Base-by-base conservation (phyloP, 2,113 vertebrate genomes). In the Equus quagga region DNA sequence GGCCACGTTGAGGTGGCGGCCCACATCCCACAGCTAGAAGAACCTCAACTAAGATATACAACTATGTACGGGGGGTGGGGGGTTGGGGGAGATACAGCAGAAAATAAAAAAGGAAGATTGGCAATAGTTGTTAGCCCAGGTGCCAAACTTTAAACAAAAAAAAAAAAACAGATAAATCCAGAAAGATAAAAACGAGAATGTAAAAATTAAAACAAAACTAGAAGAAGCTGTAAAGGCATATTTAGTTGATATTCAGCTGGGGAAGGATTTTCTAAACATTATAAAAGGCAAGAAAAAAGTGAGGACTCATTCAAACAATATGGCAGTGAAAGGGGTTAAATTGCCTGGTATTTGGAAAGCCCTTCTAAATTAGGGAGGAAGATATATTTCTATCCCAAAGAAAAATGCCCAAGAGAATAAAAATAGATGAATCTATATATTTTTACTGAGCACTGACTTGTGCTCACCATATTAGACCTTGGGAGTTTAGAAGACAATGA, bases 201-300 rank as follows among this genome's bases (percentile, higher is more conserved):
- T 46, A 41, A 94, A 91, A 76, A n/a, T 41, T 90, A 2, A 83
- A 86, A 88, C 7, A 93, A 87, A 95, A 51, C 12, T 82, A 73
- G 10, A 75, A 75, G 41, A 89, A 80, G 44, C 3, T 69, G 0
- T 58, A 86, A 79, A n/a, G 18, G 28, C 31, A 70, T 70, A 46
- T 67, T n/a, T 65, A 70, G 69, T 8, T 72, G 54, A 15, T 58
- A 78, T 18, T 65, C 26, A 70, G 26, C 33, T 41, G 24, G n/a
- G 13, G 2, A 69, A 89, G 36, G 36, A 64, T 85, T 92, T 96
- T 75, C 44, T 67, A 69, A 82, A 83, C 10, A 49, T 64, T 79
- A 62, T 62, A 80, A 79, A 89, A 65, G 10, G 10, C 23, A 80
- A 85, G 12, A 36, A 51, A 21, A 67, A 79, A 62, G 70, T 44